phyloP scores from a whole-genome alignment of 2,113 vertebrate genomes.

The Burhinus bistriatus region DNA sequence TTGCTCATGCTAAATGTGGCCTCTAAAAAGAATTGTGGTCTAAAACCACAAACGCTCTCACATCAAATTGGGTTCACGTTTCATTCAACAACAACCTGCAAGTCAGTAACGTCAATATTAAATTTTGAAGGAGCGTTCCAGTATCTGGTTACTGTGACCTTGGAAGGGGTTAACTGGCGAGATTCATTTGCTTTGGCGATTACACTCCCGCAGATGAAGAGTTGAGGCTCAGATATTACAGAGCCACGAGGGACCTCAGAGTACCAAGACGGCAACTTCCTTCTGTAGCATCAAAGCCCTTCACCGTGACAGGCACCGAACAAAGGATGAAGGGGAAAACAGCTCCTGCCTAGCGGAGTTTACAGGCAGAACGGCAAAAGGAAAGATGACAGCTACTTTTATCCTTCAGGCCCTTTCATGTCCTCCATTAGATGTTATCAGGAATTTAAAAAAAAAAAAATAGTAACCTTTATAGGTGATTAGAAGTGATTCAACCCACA shows the following conservation, averaged over 20 bases:
- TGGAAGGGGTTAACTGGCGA: not conserved
- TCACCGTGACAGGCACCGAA: not conserved
- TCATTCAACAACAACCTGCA: not conserved
- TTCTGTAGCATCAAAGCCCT: not conserved
- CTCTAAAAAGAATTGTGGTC: not conserved
- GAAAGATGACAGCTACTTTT: not conserved
- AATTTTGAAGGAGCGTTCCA: not conserved
- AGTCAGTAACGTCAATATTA: not conserved
- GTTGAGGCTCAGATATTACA: not conserved
- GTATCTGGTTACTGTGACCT: not conserved
- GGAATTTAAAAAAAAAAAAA: not conserved
- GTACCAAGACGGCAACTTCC: not conserved
- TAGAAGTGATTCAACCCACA: not conserved
- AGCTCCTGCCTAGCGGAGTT: not conserved
- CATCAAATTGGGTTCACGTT: not conserved
- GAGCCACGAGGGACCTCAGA: not conserved
- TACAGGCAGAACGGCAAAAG: not conserved
- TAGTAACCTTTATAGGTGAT: not conserved
- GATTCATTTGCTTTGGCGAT: not conserved
- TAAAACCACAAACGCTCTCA: not conserved
- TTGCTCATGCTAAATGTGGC: accelerated
- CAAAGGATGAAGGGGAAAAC: not conserved
- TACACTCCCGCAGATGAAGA: not conserved
- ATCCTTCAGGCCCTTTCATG: not conserved
- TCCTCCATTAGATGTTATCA: not conserved